Base-by-base conservation (phyloP, 1,140 invertebrate species). In the Papilio aristodemus region DNA sequence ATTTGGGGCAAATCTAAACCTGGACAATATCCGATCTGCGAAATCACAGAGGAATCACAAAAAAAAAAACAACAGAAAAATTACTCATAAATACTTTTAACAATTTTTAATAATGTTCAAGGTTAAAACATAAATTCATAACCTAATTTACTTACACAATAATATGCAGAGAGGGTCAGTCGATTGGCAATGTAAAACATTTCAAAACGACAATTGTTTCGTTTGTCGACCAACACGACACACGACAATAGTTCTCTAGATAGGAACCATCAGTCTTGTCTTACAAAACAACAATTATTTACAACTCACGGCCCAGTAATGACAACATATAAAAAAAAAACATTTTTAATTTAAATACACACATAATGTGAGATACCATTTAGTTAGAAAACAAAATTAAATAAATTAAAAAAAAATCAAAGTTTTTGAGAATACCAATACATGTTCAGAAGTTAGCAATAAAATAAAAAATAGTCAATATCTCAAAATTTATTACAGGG, bases 71-170 rank as follows among this genome's bases (percentile, higher is more conserved):
- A 54, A 14, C 9, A 37, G 57, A 27, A 59, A 67, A 76, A 72
- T 58, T 73, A 76, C 72, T 68, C 13, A 41, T 8, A 43, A 17
- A 60, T 63, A 60, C 68, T 78, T 78, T 78, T 72, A 83, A 83
- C 81, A 81, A 71, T 77, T 74, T 77, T 80, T 83, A 77, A 75
- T 79, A 77, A 73, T 62, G 58, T 77, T 76, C 75, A 77, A 66
- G 74, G 72, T 76, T 83, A 78, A 83, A 80, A 80, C 78, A 80
- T 76, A 74, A 83, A 79, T 75, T 70, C 67, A 75, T 73, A 81
- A 71, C 76, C 77, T 79, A 78, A 83, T 75, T 73, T 74, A 76
- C 74, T 76, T 80, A 81, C 67, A 77, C 70, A 77, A 38, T 74
- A 71, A 75, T 72, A 77, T 72, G 71, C 64, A 79, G 71, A 72